Evolutionary conservation across 1,140 invertebrate genomes (phyloP), one percentile per base, ranked within the genome.

Genomic region (Sarcophaga bullata): DNA sequence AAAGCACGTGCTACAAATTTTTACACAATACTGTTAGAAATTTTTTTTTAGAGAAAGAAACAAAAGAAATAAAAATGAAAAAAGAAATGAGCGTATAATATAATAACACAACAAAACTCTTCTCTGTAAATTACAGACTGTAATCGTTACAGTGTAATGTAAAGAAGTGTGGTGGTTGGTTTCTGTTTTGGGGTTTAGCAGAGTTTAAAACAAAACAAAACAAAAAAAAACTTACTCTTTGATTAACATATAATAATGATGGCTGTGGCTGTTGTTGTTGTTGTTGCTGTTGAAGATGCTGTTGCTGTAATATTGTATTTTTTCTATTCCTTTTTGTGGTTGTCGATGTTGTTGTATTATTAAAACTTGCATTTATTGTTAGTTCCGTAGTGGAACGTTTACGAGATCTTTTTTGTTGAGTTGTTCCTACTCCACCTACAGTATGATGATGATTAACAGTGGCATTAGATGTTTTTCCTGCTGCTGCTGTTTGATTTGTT

Each of bases 1-100:
- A 78, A 78, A 49, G 75, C 75, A 78, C 75, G 75, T 78, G 75
- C 75, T 78, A 78, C 75, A 25, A 78, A 78, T 78, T 78, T 78
- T 4, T 2, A 78, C 50, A 78, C 75, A 78, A 78, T 48, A 78
- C 75, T 78, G 75, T 68, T 68, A 25, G 10, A 25, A 37, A 37
- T 2, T 37, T 37, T 37, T 2, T 37, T 37, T 2, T 4, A 37
- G 62, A 72, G 62, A 72, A 25, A 25, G 19, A 62, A 15, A 62
- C 6, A 62, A 62, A n/a, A 62, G 0, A 37, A 37, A n/a, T n/a
- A n/a, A 1, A 37, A 37, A 37, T 37, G 4, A 37, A 37, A 37
- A 37, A 37, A 37, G 4, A 37, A 37, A 37, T 2, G 25, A 37
- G 25, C n/a, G n/a, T n/a, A n/a, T n/a, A 37, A 37, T 2, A 37